These are phyloP conservation scores for Rhodeus uyekii DNA, from an alignment of 2,797 vertebrate genomes.

Conservation along the genomic window DNA sequence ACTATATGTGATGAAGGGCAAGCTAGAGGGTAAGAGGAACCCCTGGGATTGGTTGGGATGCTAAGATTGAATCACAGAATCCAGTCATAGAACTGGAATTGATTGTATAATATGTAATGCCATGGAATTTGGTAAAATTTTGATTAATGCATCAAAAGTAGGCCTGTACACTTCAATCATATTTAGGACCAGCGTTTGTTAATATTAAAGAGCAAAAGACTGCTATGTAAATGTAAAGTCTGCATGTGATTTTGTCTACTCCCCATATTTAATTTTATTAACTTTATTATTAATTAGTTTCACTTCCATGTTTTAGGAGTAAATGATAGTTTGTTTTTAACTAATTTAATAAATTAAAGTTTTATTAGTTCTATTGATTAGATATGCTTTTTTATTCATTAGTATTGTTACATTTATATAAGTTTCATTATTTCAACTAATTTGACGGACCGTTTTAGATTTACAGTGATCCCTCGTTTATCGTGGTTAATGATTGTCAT, in stretches of 20 bases:
- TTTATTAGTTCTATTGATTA: not conserved
- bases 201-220: not conserved
- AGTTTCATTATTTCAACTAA: not conserved
- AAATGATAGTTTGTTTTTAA: too few relatives aligned
- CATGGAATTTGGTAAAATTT: not conserved
- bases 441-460: too few relatives aligned
- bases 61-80: not conserved
- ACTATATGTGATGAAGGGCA: constrained; percentile 95
- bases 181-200: not conserved
- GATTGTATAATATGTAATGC: not conserved
- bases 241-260: not conserved
- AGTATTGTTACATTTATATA: too few relatives aligned
- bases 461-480: too few relatives aligned
- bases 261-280: not conserved
- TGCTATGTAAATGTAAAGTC: not conserved
- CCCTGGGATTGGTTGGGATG: not conserved
- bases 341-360: not conserved
- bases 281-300: not conserved
- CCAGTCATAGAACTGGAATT: not conserved
- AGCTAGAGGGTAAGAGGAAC: constrained; percentile 85
- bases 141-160: not conserved
- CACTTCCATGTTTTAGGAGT: not conserved
- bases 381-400: not conserved
- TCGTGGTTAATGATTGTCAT: too few relatives aligned
- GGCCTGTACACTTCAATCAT: not conserved